Conservation (phyloP, 92 coral and sea anemone species). For the Zoanthus sociatus region DNA sequence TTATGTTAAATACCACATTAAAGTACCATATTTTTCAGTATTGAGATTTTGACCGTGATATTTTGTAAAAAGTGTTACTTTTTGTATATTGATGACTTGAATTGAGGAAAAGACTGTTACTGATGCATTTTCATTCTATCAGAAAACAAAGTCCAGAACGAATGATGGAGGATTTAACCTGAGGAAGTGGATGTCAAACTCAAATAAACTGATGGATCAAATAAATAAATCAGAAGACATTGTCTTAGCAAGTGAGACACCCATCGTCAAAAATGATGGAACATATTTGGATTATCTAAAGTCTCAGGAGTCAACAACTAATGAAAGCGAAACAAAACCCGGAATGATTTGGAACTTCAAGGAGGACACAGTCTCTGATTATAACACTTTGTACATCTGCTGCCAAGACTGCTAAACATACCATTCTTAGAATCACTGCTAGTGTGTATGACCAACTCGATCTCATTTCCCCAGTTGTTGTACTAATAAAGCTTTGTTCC, state of each 20-base stretch:
- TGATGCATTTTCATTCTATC: slow-evolving; percentile 21
- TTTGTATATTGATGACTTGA: slow-evolving; percentile 24
- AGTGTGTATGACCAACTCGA: slow-evolving; percentile 54
- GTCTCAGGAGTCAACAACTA: not conserved
- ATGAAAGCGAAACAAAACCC: not conserved
- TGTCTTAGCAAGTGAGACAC: not conserved
- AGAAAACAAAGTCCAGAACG: not conserved
- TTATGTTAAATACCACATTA: slow-evolving; percentile 48
- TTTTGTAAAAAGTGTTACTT: not conserved
- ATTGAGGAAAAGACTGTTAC: slow-evolving; percentile 7
- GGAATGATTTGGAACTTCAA: not conserved
- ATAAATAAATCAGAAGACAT: slow-evolving; percentile 23
- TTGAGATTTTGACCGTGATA: slow-evolving; percentile 28
- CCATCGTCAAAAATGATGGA: slow-evolving; percentile 6
- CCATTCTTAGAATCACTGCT: slow-evolving; percentile 35
- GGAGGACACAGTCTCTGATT: slow-evolving; percentile 22
- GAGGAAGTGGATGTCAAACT: slow-evolving; percentile 42
- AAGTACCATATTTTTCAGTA: slow-evolving; percentile 33
- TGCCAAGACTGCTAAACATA: not conserved
- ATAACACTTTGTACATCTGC: slow-evolving; percentile 20
- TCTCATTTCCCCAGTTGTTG: slow-evolving; percentile 48
- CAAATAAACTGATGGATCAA: slow-evolving; percentile 17
- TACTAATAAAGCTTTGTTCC: slow-evolving; percentile 49
- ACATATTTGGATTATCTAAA: not conserved
- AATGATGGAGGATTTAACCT: slow-evolving; percentile 46